phyloP scores from a whole-genome alignment of 2,888 invertebrate genomes.

The Spisula solida region DNA sequence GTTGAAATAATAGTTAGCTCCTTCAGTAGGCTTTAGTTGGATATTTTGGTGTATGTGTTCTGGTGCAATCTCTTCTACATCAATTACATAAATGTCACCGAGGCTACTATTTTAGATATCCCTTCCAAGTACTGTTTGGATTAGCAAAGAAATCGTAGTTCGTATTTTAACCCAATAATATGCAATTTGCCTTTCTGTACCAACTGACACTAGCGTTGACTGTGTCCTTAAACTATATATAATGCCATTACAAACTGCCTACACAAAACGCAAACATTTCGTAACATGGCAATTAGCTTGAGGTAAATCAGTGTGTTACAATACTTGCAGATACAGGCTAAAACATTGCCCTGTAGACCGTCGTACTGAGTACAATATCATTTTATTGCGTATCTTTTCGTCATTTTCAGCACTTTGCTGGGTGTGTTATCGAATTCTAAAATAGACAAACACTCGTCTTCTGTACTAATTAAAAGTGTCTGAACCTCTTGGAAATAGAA shows the following conservation, averaged over 20 bases:
- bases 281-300: not conserved
- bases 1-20: not conserved
- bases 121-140: not conserved
- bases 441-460: not conserved
- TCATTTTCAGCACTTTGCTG: not conserved
- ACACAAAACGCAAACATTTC: not conserved
- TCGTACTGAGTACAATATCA: not conserved
- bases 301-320: not conserved
- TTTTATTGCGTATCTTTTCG: not conserved
- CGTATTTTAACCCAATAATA: not conserved
- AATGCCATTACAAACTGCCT: not conserved
- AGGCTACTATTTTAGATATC: not conserved
- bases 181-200: not conserved
- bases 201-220: not conserved
- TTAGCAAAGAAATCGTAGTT: not conserved
- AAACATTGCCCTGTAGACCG: not conserved
- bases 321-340: not conserved
- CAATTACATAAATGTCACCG: not conserved
- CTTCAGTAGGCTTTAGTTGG: not conserved
- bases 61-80: not conserved
- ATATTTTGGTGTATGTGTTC: not conserved
- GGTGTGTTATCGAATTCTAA: not conserved
- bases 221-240: not conserved
- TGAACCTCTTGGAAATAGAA: not conserved
- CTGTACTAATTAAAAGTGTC: not conserved